Evolutionary conservation across 1,140 invertebrate species (phyloP).

Genomic region (Drosophila nebulosa): DNA sequence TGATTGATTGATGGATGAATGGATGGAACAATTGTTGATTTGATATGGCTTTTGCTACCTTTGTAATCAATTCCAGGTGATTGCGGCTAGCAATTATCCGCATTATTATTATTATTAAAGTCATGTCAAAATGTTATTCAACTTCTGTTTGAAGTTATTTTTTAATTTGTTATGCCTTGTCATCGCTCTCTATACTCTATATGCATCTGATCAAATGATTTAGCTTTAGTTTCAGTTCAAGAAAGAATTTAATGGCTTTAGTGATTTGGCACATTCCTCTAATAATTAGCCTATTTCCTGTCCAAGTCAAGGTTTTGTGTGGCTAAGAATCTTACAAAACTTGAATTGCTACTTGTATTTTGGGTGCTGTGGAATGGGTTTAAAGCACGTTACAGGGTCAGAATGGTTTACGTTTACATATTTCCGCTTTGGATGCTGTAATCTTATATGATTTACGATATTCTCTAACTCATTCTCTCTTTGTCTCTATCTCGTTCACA

Average conservation of each 20-base stretch:
- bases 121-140: constrained; percentile 61
- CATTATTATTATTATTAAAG: constrained; percentile 3
- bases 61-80: neutral
- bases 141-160: constrained; percentile 29
- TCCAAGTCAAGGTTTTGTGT: constrained; percentile 24
- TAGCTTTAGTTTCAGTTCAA: too few relatives aligned
- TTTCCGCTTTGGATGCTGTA: neutral
- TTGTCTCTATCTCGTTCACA: constrained; percentile 27
- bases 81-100: constrained; percentile 29
- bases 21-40: constrained; percentile 22
- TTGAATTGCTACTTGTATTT: neutral
- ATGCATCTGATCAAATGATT: too few relatives aligned
- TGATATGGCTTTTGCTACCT: neutral
- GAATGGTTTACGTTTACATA: neutral
- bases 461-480: constrained; percentile 1
- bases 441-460: neutral
- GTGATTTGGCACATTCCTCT: neutral
- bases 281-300: constrained; percentile 4
- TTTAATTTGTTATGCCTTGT: constrained; percentile 24
- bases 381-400: neutral
- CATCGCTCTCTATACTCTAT: constrained; percentile 40
- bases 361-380: neutral
- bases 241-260: too few relatives aligned
- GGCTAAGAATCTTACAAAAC: constrained; percentile 1
- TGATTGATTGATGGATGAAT: constrained; percentile 11